phyloP scores from a whole-genome alignment of 2,797 vertebrate species.

The Sebastes matsubarae region DNA sequence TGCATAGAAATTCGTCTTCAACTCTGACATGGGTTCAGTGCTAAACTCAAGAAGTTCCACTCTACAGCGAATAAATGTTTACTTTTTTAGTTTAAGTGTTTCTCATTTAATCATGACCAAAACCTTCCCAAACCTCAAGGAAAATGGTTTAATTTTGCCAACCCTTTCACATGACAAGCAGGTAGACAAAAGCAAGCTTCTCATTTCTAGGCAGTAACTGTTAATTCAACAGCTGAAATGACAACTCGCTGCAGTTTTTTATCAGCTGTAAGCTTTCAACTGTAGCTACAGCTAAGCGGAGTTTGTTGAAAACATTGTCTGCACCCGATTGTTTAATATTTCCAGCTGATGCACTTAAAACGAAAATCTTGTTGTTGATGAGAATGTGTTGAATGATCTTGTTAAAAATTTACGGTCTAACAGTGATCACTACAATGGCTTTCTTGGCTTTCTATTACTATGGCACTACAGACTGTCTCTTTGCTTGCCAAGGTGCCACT shows the following conservation, averaged over 20 bases:
- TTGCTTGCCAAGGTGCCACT: accelerated
- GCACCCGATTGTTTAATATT: background rate
- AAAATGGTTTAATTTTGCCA: conserved; percentile 9
- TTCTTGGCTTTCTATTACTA: too few species aligned
- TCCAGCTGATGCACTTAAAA: background rate
- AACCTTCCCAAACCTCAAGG: conserved; percentile 2
- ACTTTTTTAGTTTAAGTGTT: conserved; percentile 18
- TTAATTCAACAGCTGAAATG: background rate
- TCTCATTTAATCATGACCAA: conserved; percentile 23
- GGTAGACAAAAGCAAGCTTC: background rate
- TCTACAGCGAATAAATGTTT: conserved; percentile 40
- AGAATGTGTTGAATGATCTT: too few species aligned
- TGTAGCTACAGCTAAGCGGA: background rate
- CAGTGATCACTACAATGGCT: too few species aligned
- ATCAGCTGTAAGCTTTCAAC: background rate
- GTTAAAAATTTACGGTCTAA: too few species aligned
- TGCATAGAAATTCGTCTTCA: conserved; percentile 10
- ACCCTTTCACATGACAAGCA: background rate
- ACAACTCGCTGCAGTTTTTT: background rate
- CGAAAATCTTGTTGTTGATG: too few species aligned
- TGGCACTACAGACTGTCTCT: too few species aligned
- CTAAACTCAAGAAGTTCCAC: conserved; percentile 7
- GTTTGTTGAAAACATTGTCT: background rate
- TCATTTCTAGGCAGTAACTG: background rate
- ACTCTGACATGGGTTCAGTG: background rate